Evolutionary conservation across 2,113 vertebrate species (phyloP).

Genomic region (Butastur rufipennis): DNA sequence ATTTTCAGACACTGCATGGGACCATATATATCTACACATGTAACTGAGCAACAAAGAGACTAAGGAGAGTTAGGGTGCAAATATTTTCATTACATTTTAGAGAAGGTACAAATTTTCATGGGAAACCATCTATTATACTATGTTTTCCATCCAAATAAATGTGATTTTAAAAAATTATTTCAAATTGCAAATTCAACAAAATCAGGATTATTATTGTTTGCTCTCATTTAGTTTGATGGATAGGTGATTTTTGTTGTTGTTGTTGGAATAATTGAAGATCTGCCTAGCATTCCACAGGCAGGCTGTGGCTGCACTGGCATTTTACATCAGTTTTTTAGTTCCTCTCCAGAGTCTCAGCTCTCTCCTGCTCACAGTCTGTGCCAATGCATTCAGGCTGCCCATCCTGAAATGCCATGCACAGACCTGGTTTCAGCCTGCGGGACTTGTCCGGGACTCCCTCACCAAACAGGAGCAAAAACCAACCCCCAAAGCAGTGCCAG

Average conservation of each 20-base stretch:
- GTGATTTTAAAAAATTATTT: neutral
- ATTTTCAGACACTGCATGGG: neutral
- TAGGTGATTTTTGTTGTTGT: neutral
- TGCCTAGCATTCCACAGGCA: neutral
- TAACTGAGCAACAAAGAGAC: fast-evolving
- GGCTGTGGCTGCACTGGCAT: neutral
- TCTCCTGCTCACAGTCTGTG: neutral
- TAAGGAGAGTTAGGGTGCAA: too few species aligned
- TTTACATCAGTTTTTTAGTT: neutral
- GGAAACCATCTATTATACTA: neutral
- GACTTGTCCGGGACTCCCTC: neutral
- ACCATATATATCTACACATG: too few species aligned
- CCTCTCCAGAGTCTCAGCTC: neutral
- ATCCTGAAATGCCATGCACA: fast-evolving
- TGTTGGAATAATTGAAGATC: neutral
- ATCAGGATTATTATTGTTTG: neutral
- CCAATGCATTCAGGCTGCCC: neutral
- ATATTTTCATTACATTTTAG: neutral
- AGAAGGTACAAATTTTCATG: neutral
- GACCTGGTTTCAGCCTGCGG: neutral
- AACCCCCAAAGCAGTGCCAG: fast-evolving
- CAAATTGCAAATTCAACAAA: neutral
- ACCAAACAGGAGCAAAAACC: neutral
- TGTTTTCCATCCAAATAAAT: neutral
- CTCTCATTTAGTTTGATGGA: neutral